Evolutionary conservation across 1,140 invertebrate species (phyloP), one percentile per base, ranked within the genome.

Genomic region (Muscidifurax raptorellus): DNA sequence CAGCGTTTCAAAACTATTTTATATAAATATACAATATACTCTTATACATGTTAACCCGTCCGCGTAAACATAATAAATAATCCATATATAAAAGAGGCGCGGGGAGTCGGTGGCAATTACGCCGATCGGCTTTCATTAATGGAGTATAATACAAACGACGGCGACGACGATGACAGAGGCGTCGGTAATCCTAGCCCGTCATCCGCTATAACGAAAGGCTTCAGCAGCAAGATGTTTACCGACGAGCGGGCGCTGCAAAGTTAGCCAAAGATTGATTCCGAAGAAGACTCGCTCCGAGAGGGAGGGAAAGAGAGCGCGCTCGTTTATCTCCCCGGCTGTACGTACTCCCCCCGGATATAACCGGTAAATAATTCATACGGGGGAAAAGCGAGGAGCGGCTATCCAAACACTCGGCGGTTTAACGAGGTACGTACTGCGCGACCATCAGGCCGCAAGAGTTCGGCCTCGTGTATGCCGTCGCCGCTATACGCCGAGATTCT

Each of bases 281-380:
- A 40, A n/a, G 28, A 75, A 75, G 71, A 75, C 1, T 22, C 52
- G 22, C 52, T 59, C 22, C 6, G 25, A 7, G n/a, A 3, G 44
- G 25, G 40, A n/a, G 27, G 78, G 32, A 40, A 30, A 15, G 22
- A 36, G 71, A 28, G 13, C 2, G 71, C 32, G 72, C 25, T 44
- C 72, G 72, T 75, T 75, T 47, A 75, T 75, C 72, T 75, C 40
- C n/a, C n/a, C 66, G 28, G 36, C 22, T 18, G 9, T 18, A 52
- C 18, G 18, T 18, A 52, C 47, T 52, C 47, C 2, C 47, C 18
- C 79, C 76, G 25, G 82, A 76, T 81, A 76, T 78, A 77, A 80
- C 69, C 47, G 47, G 71, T 83, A 85, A 85, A 83, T 84, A 71
- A 86, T 83, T 80, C 71, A 85, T 72, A 59, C 32, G 22, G 30